Evolutionary conservation across 2,797 vertebrate species (phyloP).

Genomic region (Amniataba percoides): DNA sequence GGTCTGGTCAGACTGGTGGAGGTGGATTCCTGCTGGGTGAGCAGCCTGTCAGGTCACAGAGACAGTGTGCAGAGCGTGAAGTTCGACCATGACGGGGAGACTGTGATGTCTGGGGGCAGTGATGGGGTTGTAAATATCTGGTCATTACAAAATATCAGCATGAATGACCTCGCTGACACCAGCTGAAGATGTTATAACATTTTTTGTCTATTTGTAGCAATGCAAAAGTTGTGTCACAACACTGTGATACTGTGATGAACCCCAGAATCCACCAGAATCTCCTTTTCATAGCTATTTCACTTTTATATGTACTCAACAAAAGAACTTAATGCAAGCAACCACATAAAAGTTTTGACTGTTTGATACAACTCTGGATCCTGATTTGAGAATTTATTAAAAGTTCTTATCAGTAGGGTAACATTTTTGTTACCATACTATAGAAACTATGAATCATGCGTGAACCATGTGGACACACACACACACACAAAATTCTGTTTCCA

Average conservation of each 20-base stretch:
- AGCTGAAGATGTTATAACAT: background rate
- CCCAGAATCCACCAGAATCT: background rate
- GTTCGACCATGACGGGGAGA: conserved; percentile 80
- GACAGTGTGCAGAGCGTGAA: conserved; percentile 78
- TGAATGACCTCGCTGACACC: background rate
- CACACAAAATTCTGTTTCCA: too few relatives aligned
- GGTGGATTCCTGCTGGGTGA: conserved; percentile 73
- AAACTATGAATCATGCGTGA: too few relatives aligned
- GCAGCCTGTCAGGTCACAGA: conserved; percentile 78
- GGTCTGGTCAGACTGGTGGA: conserved; percentile 84
- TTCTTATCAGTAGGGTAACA: too few relatives aligned
- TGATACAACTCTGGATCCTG: too few relatives aligned
- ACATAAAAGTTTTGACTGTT: background rate
- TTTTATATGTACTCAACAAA: background rate
- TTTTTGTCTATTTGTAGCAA: too few relatives aligned
- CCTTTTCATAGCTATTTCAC: background rate
- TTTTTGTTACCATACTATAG: too few relatives aligned
- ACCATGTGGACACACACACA: too few relatives aligned
- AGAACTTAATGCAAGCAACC: background rate
- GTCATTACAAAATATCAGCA: background rate
- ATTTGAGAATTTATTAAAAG: too few relatives aligned
- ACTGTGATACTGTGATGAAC: background rate
- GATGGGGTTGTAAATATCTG: conserved; percentile 66
- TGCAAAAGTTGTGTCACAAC: too few relatives aligned
- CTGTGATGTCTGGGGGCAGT: conserved; percentile 83